Base-by-base conservation (phyloP, 2,113 vertebrate genomes). In the Myxocyprinus asiaticus region DNA sequence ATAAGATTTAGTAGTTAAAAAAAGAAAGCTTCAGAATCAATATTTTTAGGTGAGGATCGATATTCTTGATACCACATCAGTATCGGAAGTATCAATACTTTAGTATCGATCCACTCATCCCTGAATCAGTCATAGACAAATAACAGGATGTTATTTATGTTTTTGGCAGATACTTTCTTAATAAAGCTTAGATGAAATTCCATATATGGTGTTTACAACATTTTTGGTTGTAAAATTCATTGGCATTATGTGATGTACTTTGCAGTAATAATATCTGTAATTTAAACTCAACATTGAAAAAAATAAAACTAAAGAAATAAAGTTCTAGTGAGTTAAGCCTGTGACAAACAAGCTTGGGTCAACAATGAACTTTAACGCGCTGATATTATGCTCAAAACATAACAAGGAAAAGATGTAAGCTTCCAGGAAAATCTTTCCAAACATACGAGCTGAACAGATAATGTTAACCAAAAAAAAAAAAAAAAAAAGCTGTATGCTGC, bases 401-500 rank as follows among this genome's bases (percentile, higher is more conserved):
- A 17, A 14, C 45, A 50, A 63, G 17, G 72, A 45, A 51, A 72
- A 63, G 17, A 63, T 7, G 15, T 9, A 33, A 45, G 7, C 72
- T 33, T 75, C 59, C 72, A 63, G 59, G 72, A 51, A 58, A 72
- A 43, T 58, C 51, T 4, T 79, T 71, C 14, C 15, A 64, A 68
- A 51, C 61, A 33, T 47, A 9, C 42, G 45, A 72, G 17, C 67
- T 45, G 67, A 45, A 70, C 48, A 55, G 22, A 66, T 80, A 48
- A 80, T 48, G 50, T 56, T 48, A 56, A 65, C 42, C 33, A 22
- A 33, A 59, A 76, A 58, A 45, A 59, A 55, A 45, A 1, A 33
- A 33, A 33, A 33, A 33, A 33, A 33, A 33, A 33, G 22, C 2
- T 58, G 43, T n/a, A 45, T 50, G 63, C n/a, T 64, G 53, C 47